phyloP scores from a whole-genome alignment of 2,797 vertebrate species.

The Limnodromus scolopaceus region DNA sequence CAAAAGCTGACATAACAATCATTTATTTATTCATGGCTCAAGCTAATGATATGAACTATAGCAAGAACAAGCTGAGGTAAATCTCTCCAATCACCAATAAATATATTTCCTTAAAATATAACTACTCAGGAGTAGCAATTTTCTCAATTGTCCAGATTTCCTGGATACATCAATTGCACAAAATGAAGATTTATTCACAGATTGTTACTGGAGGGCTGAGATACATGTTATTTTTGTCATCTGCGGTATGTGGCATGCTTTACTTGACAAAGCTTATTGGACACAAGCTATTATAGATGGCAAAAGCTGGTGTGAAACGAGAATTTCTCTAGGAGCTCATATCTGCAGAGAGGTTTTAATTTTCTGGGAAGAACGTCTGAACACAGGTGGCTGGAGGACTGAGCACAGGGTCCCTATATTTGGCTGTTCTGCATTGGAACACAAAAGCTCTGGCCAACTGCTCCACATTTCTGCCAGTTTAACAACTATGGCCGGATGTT shows the following conservation, averaged over 20 bases:
- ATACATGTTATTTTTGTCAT: not conserved
- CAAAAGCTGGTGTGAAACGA: not conserved
- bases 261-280: not conserved
- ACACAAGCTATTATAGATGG: not conserved
- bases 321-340: not conserved
- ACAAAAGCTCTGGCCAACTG: not conserved
- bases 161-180: not conserved
- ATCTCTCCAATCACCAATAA: not conserved
- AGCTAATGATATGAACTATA: not conserved
- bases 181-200: not conserved
- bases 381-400: not conserved
- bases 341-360: not conserved
- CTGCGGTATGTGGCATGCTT: not conserved
- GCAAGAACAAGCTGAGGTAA: not conserved
- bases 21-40: not conserved
- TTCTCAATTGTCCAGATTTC: not conserved
- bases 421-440: not conserved
- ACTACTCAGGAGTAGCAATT: not conserved
- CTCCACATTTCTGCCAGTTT: not conserved
- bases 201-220: not conserved
- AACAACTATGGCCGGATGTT: not conserved
- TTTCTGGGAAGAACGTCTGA: not conserved
- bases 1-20: not conserved
- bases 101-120: not conserved
- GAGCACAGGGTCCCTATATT: not conserved